phyloP scores from a whole-genome alignment of 2,113 vertebrate species.

The Myrmecophaga tridactyla region DNA sequence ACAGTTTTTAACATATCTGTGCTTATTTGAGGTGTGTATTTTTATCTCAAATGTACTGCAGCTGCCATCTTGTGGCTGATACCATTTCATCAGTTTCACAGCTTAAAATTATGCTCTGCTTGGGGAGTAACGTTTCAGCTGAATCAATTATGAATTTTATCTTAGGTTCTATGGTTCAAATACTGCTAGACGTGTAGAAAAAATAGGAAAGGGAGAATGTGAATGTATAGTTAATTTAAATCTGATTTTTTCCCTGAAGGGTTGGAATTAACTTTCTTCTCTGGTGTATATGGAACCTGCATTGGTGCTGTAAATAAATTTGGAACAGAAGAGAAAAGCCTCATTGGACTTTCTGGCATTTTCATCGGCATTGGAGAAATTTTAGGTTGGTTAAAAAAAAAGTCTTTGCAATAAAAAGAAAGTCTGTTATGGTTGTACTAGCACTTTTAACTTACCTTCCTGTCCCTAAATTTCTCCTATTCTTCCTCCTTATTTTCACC shows the following conservation, averaged over 20 bases:
- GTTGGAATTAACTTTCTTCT: slow-evolving; percentile 96
- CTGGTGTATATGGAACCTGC: slow-evolving; percentile 96
- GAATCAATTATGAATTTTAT: background rate
- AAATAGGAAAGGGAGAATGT: background rate
- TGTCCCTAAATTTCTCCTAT: background rate
- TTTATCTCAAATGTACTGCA: background rate
- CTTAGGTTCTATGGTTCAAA: background rate
- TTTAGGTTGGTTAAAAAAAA: slow-evolving; percentile 85
- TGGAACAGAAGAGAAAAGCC: slow-evolving; percentile 92
- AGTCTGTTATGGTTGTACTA: background rate
- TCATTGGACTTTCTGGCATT: slow-evolving; percentile 98
- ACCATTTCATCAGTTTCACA: fast-evolving
- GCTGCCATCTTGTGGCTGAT: slow-evolving; percentile 50
- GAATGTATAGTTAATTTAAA: background rate
- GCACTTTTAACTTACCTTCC: background rate
- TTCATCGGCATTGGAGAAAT: slow-evolving; percentile 97
- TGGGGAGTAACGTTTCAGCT: background rate
- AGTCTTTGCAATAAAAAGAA: background rate
- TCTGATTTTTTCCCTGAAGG: slow-evolving; percentile 82
- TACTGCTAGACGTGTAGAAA: background rate
- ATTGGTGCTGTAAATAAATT: slow-evolving; percentile 94
- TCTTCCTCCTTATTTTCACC: background rate
- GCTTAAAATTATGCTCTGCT: background rate
- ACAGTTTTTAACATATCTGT: background rate
- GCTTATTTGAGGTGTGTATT: background rate